Conservation (phyloP, 2,888 invertebrate genomes). For the Dascillus cervinus region DNA sequence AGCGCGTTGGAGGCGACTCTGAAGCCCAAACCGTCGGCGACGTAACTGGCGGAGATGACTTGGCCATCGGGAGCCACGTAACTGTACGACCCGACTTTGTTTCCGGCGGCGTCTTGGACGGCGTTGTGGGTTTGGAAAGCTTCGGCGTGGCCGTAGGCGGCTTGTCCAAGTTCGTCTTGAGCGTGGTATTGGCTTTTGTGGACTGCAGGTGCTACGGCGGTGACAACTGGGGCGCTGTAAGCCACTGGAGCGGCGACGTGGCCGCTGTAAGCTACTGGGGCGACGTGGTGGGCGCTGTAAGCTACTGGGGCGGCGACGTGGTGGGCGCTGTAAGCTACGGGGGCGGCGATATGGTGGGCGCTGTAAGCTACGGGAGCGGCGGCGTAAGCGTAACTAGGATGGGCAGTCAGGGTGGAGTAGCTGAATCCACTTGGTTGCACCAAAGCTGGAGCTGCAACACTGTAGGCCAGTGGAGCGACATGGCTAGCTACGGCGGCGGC, state of each 20-base stretch:
- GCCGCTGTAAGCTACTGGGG: constrained; percentile 15
- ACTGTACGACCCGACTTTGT: constrained; percentile 41
- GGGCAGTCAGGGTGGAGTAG: constrained; percentile 33
- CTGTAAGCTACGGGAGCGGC: constrained; percentile 42
- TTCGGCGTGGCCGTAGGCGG: constrained; percentile 38
- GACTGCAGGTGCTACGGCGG: constrained; percentile 20
- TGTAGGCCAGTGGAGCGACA: constrained; percentile 30
- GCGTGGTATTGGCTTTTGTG: constrained; percentile 39
- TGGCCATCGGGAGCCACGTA: constrained; percentile 44
- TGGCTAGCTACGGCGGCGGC: constrained; percentile 32
- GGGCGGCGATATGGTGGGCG: constrained; percentile 7
- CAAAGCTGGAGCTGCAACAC: too few species aligned
- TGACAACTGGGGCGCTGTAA: constrained; percentile 16
- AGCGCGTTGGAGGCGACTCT: constrained; percentile 41
- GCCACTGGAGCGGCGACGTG: constrained; percentile 24
- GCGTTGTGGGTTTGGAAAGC: constrained; percentile 38
- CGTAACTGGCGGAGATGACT: constrained; percentile 40
- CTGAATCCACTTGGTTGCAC: constrained; percentile 44
- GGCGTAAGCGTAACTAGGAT: constrained; percentile 5
- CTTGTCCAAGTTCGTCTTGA: constrained; percentile 40
- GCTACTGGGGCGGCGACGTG: constrained; percentile 11
- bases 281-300: constrained; percentile 22
- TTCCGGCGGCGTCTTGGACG: constrained; percentile 37
- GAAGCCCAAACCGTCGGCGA: constrained; percentile 41
- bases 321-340: constrained; percentile 8